Percentiles rank a stretch among this genome's conserved stretches.
phyloP scores from a whole-genome alignment of 2,113 vertebrate genomes.

The Xiphias gladius region DNA sequence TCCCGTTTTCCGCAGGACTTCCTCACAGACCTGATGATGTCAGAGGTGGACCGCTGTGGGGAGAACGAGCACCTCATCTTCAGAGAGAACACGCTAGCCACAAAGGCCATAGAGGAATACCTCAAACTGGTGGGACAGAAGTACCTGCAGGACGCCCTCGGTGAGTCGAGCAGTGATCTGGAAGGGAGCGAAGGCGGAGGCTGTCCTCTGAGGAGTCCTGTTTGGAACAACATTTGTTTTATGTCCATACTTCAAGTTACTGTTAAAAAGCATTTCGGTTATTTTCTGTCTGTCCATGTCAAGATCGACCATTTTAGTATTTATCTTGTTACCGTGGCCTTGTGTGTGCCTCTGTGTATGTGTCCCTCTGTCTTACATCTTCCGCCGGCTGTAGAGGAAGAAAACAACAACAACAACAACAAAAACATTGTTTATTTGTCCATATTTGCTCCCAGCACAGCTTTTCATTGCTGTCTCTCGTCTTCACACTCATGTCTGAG shows the following conservation, averaged over 20 bases:
- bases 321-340: neutral
- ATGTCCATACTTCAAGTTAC: neutral
- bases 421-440: constrained; percentile 4
- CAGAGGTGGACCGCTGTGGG: constrained; percentile 97
- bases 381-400: neutral
- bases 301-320: too few species aligned
- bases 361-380: neutral
- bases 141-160: constrained; percentile 97
- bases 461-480: neutral
- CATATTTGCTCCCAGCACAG: neutral
- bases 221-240: too few species aligned
- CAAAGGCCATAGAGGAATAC: constrained; percentile 99
- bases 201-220: too few species aligned
- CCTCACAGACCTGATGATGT: constrained; percentile 99
- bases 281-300: neutral
- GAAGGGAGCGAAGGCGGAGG: too few species aligned
- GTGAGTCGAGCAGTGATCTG: constrained; percentile 80
- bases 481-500: neutral
- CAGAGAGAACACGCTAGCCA: constrained; percentile 97
- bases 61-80: constrained; percentile 99
- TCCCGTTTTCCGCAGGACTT: constrained; percentile 92
- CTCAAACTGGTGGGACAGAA: constrained; percentile 99
- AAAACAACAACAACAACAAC: neutral
- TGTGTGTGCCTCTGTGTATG: neutral
- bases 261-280: neutral